Evolutionary conservation across 1,140 invertebrate species (phyloP), one percentile per base, ranked within the genome.

Genomic region (Zaprionus gabonicus): DNA sequence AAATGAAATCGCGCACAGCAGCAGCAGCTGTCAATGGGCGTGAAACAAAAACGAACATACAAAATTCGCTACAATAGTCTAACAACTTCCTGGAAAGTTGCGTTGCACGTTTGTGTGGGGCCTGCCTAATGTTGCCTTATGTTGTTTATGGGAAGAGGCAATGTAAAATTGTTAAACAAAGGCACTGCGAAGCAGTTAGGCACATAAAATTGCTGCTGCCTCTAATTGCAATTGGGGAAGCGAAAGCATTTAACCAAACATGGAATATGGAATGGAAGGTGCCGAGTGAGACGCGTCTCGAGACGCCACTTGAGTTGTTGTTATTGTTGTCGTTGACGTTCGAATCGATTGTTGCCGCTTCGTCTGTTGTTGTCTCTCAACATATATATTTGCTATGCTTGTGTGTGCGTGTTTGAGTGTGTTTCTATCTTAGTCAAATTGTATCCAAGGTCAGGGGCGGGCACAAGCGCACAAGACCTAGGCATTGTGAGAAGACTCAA

Each of bases 371-470:
- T 68, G 38, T 53, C 38, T 55, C 69, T 63, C 27, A 56, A 56
- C 6, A 56, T 23, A 55, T 9, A 25, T 80, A 80, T 83, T 70
- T 80, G 66, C 71, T 59, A 44, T 46, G 7, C 9, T 7, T 31
- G 44, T 51, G 23, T 58, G 36, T 25, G 36, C 44, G 23, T 77
- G 75, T 46, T 49, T 41, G 58, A 59, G 41, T 44, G 15, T 71
- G 63, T 46, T 7, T 46, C n/a, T 20, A 6, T 64, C 53, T 63
- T 51, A 80, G 73, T 64, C 69, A 82, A 85, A 90, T 80, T 81
- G 78, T 90, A 77, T 62, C 71, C 86, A 90, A 90, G 85, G 85
- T 90, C 85, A 90, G 85, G 85, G 76, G 85, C 82, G 84, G 72
- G 66, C 68, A 71, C 71, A 78, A 71, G 71, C 76, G 66, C 68